A percentile compares a stretch with the other conserved stretches of the same genome.
phyloP scores from a whole-genome alignment of 1,140 invertebrate species.

The Achroia grisella region DNA sequence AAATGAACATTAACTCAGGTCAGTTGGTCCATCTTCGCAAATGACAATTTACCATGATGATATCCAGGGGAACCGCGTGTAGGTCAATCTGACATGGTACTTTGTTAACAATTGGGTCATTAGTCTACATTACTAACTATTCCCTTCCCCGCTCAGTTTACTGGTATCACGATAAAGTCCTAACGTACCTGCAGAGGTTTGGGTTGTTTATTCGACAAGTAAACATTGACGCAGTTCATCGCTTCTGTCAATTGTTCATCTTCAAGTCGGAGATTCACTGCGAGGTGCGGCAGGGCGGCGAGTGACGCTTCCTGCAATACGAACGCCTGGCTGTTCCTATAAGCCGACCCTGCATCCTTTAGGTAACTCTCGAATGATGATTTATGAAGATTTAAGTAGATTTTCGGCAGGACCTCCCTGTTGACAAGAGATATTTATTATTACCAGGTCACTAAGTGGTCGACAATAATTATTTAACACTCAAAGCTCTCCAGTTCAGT shows the following conservation, averaged over 20 bases:
- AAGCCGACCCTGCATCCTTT: conserved; percentile 74
- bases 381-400: conserved; percentile 71
- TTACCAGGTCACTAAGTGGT: background rate
- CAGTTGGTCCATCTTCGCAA: no score
- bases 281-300: conserved; percentile 67
- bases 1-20: no score
- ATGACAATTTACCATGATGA: no score
- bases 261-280: conserved; percentile 69
- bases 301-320: conserved; percentile 76
- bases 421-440: conserved; percentile 22
- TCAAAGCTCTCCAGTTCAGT: no score
- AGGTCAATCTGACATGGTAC: no score
- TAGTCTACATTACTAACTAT: no score
- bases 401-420: conserved; percentile 77
- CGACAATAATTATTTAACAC: no score
- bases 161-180: background rate
- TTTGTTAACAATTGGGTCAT: no score
- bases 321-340: conserved; percentile 76
- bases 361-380: conserved; percentile 74
- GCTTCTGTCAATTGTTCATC: conserved; percentile 69
- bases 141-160: background rate
- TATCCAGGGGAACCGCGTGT: no score
- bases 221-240: conserved; percentile 62
- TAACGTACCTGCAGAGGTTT: conserved; percentile 75
- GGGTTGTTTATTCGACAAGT: conserved; percentile 77